Evolutionary conservation across 2,888 invertebrate genomes (phyloP), one percentile per base, ranked within the genome.

Genomic region (Pterobdella sp.): DNA sequence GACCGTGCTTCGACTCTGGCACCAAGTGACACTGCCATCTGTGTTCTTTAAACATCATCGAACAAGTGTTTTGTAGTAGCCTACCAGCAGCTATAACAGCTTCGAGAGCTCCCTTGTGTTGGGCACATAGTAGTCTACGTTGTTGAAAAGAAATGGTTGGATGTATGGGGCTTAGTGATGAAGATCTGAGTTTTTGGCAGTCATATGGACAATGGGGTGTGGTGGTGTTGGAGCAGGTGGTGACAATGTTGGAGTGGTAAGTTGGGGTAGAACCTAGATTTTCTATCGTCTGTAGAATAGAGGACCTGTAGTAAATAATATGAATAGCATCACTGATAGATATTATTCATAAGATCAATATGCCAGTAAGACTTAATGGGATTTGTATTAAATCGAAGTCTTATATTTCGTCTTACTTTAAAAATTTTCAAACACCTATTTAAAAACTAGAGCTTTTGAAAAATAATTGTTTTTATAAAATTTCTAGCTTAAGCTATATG

Each of bases 151-250:
- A 26, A 18, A 56, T 56, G 42, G 18, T 14, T 56, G 60, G n/a
- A 26, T 22, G n/a, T n/a, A n/a, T n/a, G n/a, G n/a, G n/a, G n/a
- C n/a, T 3, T 56, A 26, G 3, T 56, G 60, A 56, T 56, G 26
- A 56, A 4, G 60, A 56, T 56, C n/a, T 56, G 7, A 56, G n/a
- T 56, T 56, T 56, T n/a, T n/a, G 4, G n/a, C 60, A 56, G 60
- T 56, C 60, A 26, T 26, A n/a, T 7, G 10, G n/a, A 26, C 60
- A 56, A n/a, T 22, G 7, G 7, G 18, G 60, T 56, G 60, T 42
- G 42, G 42, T 42, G 42, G 42, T 18, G 18, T 42, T 42, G 42
- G 42, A 18, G 7, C 42, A 42, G 10, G 42, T 42, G 42, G 42
- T 42, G 49, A 14, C 49, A 22, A 42, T 42, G 49, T 42, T 42